Percentiles rank a stretch among this genome's conserved stretches.
Evolutionary conservation across 30 jellyfish, hydroid and myxozoan species (phyloP).

Genomic region (Nemopilema nomurai): DNA sequence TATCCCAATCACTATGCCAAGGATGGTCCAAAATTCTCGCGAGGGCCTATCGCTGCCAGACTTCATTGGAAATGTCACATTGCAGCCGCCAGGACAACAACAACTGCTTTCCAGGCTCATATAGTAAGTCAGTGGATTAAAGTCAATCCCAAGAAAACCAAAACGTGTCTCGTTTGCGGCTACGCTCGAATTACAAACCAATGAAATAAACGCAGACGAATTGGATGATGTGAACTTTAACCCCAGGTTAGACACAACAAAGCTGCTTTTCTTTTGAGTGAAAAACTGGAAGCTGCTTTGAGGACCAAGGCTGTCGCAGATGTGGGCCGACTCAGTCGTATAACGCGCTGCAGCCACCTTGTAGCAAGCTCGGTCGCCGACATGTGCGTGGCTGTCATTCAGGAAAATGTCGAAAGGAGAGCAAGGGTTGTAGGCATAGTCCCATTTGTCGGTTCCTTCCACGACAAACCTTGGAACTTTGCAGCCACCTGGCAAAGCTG

Average conservation of each 20-base stretch:
- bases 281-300: constrained; percentile 10
- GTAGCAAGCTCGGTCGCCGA: constrained; percentile 44
- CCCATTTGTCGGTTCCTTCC: constrained; percentile 29
- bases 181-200: constrained; percentile 44
- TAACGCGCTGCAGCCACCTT: constrained; percentile 62
- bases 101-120: constrained; percentile 48
- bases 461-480: constrained; percentile 45
- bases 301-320: constrained; percentile 46
- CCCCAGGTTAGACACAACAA: constrained; percentile 26
- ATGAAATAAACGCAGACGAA: constrained; percentile 29
- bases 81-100: constrained; percentile 63
- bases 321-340: constrained; percentile 25
- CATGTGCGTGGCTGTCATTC: constrained; percentile 17
- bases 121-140: constrained; percentile 17
- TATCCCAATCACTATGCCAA: constrained; percentile 34
- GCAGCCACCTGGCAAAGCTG: constrained; percentile 41
- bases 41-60: background rate
- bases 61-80: constrained; percentile 16
- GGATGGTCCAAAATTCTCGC: constrained; percentile 33
- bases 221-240: constrained; percentile 11
- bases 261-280: background rate
- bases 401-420: constrained; percentile 27
- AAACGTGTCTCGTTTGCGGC: constrained; percentile 46
- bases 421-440: constrained; percentile 59
- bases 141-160: constrained; percentile 23